These are phyloP conservation scores for Equus przewalskii DNA, from an alignment of 2,113 vertebrate species.

Conservation along the genomic window DNA sequence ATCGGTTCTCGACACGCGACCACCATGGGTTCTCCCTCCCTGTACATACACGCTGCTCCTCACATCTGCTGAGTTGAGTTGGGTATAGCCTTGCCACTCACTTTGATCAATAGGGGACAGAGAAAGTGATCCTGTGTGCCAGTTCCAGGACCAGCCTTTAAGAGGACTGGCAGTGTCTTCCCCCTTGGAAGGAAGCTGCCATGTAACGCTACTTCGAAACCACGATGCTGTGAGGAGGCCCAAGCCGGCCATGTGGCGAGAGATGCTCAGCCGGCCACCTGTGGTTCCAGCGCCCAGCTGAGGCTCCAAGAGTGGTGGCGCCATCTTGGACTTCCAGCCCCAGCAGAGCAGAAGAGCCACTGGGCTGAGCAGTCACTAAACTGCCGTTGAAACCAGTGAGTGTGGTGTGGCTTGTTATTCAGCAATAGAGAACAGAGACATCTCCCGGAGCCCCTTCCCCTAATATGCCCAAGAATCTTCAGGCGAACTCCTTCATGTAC, in stretches of 20 bases:
- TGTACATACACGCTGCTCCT: fast-evolving
- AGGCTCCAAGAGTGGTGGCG: fast-evolving
- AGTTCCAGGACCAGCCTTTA: not conserved
- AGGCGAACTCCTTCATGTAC: too few relatives aligned
- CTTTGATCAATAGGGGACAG: fast-evolving
- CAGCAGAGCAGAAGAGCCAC: not conserved
- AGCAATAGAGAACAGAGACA: not conserved
- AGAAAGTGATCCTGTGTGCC: too few relatives aligned
- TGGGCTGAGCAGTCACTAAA: not conserved
- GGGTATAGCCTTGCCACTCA: not conserved
- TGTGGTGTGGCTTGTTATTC: not conserved
- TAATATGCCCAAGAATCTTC: not conserved
- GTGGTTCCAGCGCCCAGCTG: not conserved
- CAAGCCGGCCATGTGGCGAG: fast-evolving
- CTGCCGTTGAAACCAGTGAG: not conserved
- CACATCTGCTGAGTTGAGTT: fast-evolving
- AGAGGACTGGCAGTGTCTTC: not conserved
- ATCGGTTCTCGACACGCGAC: not conserved
- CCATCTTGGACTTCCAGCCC: not conserved
- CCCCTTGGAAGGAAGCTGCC: not conserved
- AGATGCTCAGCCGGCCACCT: not conserved
- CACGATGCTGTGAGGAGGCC: not conserved
- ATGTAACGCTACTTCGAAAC: not conserved
- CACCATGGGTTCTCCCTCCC: not conserved
- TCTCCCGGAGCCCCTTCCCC: not conserved